Percentiles rank a stretch among this genome's conserved stretches.
These are phyloP conservation scores for Noctilio leporinus DNA, from an alignment of 2,113 vertebrate genomes.

Conservation along the genomic window DNA sequence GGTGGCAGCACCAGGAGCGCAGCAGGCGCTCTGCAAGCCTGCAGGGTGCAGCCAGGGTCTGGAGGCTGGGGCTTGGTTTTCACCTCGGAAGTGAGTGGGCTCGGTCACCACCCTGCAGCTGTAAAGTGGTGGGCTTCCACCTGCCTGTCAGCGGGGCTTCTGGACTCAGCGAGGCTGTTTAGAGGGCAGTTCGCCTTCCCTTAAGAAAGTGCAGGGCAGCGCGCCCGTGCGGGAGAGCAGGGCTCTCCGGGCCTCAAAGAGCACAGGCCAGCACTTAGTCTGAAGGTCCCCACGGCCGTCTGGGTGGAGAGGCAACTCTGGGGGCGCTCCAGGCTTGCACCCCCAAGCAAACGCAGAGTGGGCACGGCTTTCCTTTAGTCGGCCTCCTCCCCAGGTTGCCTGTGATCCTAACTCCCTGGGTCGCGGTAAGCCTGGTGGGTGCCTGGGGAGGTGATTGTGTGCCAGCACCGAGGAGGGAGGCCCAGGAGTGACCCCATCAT, in stretches of 20 bases:
- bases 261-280: neutral
- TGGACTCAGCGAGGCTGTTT: neutral
- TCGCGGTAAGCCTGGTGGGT: neutral
- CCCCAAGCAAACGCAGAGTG: constrained; percentile 25
- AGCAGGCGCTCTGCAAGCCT: neutral
- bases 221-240: neutral
- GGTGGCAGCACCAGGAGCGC: neutral
- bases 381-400: neutral
- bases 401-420: neutral
- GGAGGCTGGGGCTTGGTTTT: neutral
- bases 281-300: too few species aligned
- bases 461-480: neutral
- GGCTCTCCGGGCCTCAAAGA: neutral
- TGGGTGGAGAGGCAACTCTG: neutral
- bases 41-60: neutral
- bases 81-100: neutral
- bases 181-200: neutral
- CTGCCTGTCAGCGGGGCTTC: neutral
- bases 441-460: neutral
- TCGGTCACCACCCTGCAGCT: neutral
- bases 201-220: neutral
- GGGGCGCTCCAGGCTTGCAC: neutral
- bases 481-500: neutral
- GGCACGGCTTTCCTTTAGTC: neutral
- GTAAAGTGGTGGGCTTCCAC: neutral